Conservation (phyloP, 2,888 invertebrate genomes). For the Drosophila pegasa region DNA sequence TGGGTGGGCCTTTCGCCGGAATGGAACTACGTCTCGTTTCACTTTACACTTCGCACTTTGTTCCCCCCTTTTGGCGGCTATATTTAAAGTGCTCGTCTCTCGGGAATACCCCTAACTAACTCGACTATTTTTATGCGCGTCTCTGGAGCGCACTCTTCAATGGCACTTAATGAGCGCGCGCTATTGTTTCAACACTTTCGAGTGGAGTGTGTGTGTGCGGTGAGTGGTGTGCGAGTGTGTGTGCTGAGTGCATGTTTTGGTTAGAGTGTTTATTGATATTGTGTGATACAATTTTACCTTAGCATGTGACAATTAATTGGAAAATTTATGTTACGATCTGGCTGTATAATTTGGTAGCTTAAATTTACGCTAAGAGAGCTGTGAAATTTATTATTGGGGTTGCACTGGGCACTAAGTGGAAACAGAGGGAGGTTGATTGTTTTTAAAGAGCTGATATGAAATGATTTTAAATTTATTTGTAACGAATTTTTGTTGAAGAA, state of each 20-base stretch:
- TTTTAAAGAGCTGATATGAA: neutral
- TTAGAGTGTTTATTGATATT: conserved; percentile 33
- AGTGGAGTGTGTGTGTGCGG: neutral
- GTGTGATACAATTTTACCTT: conserved; percentile 40
- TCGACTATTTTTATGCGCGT: conserved; percentile 53
- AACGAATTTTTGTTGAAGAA: too few relatives aligned
- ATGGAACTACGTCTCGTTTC: conserved; percentile 38
- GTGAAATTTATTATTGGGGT: neutral
- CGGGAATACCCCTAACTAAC: conserved; percentile 52
- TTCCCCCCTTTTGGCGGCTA: conserved; percentile 24
- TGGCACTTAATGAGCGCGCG: conserved; percentile 56
- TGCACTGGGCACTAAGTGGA: neutral
- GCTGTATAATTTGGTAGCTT: conserved; percentile 11
- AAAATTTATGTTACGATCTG: conserved; percentile 59
- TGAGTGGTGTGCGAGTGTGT: conserved; percentile 23
- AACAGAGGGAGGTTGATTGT: too few relatives aligned
- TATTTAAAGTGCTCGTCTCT: conserved; percentile 38
- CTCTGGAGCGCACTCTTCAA: conserved; percentile 52
- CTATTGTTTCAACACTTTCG: conserved; percentile 55
- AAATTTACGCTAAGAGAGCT: conserved; percentile 10
- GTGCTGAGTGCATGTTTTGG: conserved; percentile 21
- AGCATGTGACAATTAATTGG: conserved; percentile 61
- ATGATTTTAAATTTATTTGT: too few relatives aligned
- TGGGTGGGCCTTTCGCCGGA: conserved; percentile 40
- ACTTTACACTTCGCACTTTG: conserved; percentile 49